Evolutionary conservation across 2,888 invertebrate genomes (phyloP), one percentile per base, ranked within the genome.

Genomic region (Sesia apiformis): DNA sequence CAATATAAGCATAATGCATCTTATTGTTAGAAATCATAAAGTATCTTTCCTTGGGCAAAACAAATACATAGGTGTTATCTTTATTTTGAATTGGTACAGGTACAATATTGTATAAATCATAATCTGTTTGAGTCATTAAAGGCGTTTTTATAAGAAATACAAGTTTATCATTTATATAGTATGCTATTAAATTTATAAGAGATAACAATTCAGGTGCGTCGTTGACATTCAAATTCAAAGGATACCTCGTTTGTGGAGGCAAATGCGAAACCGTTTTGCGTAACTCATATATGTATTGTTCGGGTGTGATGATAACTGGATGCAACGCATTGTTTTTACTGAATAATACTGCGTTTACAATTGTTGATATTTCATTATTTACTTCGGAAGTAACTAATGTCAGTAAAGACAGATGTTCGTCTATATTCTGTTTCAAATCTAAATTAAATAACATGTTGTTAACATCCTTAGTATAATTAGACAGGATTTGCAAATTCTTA

Each of bases 41-140:
- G 50, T 63, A 59, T 56, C 60, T 56, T 54, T 57, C 57, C 51
- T 57, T 59, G n/a, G 62, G 62, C 56, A 62, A 57, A 54, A 62
- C 53, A 42, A 62, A 62, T 40, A 60, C 43, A 60, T 57, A 61
- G 3, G 56, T 56, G 38, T 53, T 55, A 55, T 63, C 59, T 39
- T 40, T 59, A 57, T 49, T 60, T 50, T 40, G 52, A 52, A 59
- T 58, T 49, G 61, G 63, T 51, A 60, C 52, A 40, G 57, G 58
- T n/a, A 61, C 40, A 52, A 59, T 40, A 49, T 62, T 51, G 56
- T 63, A 62, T 7, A 60, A 53, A 49, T 62, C 58, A 52, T 58
- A 62, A 49, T 50, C 51, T n/a, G 38, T 40, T 55, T 60, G 57
- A 41, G 56, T 58, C 38, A 56, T 57, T 42, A 61, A 52, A 3